Conservation (phyloP, 1,140 invertebrate species). For the Centruroides sculpturatus region DNA sequence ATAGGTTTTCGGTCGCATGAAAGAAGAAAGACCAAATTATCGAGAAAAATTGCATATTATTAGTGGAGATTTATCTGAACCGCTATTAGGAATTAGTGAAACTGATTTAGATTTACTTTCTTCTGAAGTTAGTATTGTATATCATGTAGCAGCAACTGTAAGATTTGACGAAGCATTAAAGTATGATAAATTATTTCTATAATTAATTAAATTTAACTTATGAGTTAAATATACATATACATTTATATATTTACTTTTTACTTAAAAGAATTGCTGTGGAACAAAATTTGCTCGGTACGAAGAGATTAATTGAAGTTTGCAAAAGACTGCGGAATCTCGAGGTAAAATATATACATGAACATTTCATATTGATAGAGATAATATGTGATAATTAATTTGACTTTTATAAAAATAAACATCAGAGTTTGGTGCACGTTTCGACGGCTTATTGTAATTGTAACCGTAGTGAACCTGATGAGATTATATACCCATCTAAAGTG, state of each 20-base stretch:
- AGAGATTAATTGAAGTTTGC: constrained; percentile 45
- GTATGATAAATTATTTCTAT: constrained; percentile 20
- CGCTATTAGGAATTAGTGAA: constrained; percentile 66
- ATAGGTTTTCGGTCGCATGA: constrained; percentile 63
- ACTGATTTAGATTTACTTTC: constrained; percentile 52
- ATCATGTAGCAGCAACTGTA: constrained; percentile 93
- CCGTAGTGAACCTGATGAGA: constrained; percentile 31
- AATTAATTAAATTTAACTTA: too few species aligned
- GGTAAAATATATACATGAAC: constrained; percentile 4
- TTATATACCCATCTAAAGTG: constrained; percentile 47
- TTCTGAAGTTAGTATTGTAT: constrained; percentile 71
- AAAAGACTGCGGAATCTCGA: constrained; percentile 14
- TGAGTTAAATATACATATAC: too few species aligned
- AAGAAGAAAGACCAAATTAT: constrained; percentile 53
- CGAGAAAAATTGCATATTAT: constrained; percentile 71
- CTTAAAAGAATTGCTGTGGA: constrained; percentile 1
- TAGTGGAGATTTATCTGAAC: constrained; percentile 73
- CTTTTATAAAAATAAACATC: constrained; percentile 8
- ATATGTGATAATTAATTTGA: neutral
- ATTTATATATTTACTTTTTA: too few species aligned
- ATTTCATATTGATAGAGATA: too few species aligned
- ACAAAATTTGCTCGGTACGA: constrained; percentile 74
- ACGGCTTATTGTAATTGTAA: constrained; percentile 37
- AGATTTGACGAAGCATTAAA: constrained; percentile 75
- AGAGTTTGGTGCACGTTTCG: constrained; percentile 20